phyloP scores from a whole-genome alignment of 2,113 vertebrate genomes.

The Circaetus gallicus region DNA sequence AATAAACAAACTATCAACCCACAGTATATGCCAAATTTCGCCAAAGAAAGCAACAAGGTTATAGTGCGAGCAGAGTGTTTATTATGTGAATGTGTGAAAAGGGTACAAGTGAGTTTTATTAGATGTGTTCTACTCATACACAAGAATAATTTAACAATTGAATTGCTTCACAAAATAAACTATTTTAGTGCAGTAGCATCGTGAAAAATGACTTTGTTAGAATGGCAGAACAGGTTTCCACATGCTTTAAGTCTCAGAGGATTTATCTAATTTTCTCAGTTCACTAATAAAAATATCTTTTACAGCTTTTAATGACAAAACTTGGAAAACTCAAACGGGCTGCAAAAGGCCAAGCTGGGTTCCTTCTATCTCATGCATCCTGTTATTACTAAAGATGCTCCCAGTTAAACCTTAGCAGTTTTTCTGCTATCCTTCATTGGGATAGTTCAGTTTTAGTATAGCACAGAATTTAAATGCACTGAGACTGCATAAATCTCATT shows the following conservation, averaged over 20 bases:
- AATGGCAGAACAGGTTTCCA: conserved; percentile 19
- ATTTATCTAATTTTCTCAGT: conserved; percentile 14
- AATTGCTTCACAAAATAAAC: conserved; percentile 8
- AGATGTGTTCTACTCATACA: neutral
- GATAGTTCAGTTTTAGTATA: neutral
- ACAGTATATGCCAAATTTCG: neutral
- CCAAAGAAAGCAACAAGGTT: neutral
- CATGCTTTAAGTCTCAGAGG: neutral
- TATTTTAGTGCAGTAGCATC: neutral
- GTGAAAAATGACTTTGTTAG: conserved; percentile 28
- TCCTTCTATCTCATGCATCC: neutral
- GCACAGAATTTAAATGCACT: conserved; percentile 1
- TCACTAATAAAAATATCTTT: conserved; percentile 14
- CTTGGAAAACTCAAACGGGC: neutral
- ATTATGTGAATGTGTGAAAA: neutral
- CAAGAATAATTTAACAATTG: conserved; percentile 21
- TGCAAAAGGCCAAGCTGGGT: neutral
- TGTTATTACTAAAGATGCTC: neutral
- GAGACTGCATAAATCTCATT: neutral
- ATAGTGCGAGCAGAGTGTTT: neutral
- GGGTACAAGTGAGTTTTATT: neutral
- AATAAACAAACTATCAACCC: conserved; percentile 5
- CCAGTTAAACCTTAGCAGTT: neutral
- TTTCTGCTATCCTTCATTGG: neutral
- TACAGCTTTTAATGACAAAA: neutral